Base-by-base conservation (phyloP, 2,797 vertebrate species). In the Apogon hyalosoma region DNA sequence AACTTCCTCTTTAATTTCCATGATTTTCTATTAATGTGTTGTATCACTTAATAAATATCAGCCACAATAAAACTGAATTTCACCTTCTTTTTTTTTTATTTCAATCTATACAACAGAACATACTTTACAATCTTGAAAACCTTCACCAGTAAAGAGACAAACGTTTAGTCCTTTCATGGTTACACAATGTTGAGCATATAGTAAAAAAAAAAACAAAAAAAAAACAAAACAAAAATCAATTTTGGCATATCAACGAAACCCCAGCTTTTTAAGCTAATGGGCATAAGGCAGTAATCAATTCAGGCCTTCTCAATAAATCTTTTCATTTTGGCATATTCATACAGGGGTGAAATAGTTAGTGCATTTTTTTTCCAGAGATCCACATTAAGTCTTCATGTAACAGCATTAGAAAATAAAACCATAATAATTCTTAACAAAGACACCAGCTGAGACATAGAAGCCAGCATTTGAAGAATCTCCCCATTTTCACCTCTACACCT, bases 281-380 rank as follows among this genome's bases (percentile, higher is more conserved):
- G 79, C 63, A 16, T 89, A 90, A 92, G 91, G 90, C 90, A 92
- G 65, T 74, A 49, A 77, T 76, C 36, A 78, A 71, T 83, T 67
- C 49, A 64, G 64, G 69, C 57, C 45, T 75, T 73, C 61, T 52
- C 63, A 33, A 41, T 13, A 33, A 41, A 21, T 63, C 69, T 75
- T 6, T 51, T 65, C 24, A 69, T 77, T 67, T 80, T 82, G 77
- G 62, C 62, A 73, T 84, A 53, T 75, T 71, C 33, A 69, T 52
- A 84, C 50, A 77, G 57, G 61, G 45, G 46, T 15, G 10, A 54
- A 54, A 73, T 14, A 71, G 52, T 73, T 63, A 84, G 84, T 87
- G 83, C 78, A 87, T 75, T 80, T 68, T 80, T 68, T 67, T 58
- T 36, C 33, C 38, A 82, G 40, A 82, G 63, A 63, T 73, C 78